A percentile compares a stretch with the other conserved stretches of the same genome.
These are phyloP conservation scores for Haliclona indistincta DNA, from an alignment of 37 sponge, comb jelly and placozoan genomes.

Conservation along the genomic window DNA sequence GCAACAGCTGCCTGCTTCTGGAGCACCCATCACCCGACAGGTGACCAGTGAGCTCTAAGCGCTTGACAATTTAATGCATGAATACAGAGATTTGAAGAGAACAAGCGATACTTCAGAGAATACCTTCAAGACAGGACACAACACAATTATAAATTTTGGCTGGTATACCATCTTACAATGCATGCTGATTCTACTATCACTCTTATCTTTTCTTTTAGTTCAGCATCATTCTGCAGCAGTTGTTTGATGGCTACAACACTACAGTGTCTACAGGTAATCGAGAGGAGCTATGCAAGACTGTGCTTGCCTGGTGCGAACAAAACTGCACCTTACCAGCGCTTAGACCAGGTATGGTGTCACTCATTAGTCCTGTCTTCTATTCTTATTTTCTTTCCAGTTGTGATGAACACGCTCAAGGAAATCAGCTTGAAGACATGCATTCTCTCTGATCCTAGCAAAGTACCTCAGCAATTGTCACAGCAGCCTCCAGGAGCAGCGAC, in stretches of 20 bases:
- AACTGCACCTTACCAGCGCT: constrained; percentile 75
- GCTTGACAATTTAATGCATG: background rate
- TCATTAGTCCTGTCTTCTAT: background rate
- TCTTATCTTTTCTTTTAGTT: constrained; percentile 51
- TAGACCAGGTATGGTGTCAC: constrained; percentile 59
- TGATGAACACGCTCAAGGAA: constrained; percentile 66
- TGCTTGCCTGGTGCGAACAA: constrained; percentile 81
- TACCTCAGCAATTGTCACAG: constrained; percentile 68
- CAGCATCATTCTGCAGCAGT: constrained; percentile 73
- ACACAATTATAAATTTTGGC: constrained; percentile 90
- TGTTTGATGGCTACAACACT: constrained; percentile 86
- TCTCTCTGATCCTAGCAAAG: constrained; percentile 76
- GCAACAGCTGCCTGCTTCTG: constrained; percentile 83
- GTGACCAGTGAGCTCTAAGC: constrained; percentile 15
- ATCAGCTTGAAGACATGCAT: constrained; percentile 77
- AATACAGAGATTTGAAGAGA: constrained; percentile 73
- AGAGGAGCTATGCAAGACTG: constrained; percentile 80
- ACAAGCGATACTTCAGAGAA: constrained; percentile 62
- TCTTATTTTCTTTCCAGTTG: constrained; percentile 49
- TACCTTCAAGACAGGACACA: constrained; percentile 69
- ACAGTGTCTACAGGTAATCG: constrained; percentile 61
- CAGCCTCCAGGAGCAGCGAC: constrained; percentile 18
- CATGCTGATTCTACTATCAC: background rate
- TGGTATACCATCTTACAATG: constrained; percentile 67
- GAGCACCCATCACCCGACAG: constrained; percentile 80